These are phyloP conservation scores for Pentamera pediparva DNA, from an alignment of 53 echinoderm and acorn worm species.

Conservation along the genomic window DNA sequence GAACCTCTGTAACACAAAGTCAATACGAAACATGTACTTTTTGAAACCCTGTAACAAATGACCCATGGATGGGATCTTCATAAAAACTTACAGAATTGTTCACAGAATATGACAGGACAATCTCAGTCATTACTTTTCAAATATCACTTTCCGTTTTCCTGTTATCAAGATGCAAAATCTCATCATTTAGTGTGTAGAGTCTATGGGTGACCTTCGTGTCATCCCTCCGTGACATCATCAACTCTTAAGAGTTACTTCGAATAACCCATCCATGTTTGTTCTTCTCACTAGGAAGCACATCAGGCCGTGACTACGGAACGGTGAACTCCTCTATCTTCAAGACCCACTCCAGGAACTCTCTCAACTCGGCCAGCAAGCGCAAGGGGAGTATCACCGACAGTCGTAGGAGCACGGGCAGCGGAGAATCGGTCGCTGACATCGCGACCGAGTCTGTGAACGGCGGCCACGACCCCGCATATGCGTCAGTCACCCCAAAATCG, in stretches of 20 bases:
- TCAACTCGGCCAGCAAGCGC: not conserved
- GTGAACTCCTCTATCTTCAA: conserved; percentile 59
- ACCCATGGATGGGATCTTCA: too few species aligned
- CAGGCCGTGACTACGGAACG: conserved; percentile 29
- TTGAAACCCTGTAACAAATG: too few species aligned
- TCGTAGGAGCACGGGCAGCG: conserved; percentile 3
- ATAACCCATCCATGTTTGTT: not conserved
- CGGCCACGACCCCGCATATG: not conserved
- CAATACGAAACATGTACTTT: too few species aligned
- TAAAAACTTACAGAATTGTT: too few species aligned
- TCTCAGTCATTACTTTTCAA: too few species aligned
- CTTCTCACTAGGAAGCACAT: conserved; percentile 6
- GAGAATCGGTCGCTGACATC: conserved; percentile 4
- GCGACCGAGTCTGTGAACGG: not conserved
- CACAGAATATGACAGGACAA: too few species aligned
- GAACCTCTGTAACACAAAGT: too few species aligned
- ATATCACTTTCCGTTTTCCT: too few species aligned
- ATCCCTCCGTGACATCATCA: too few species aligned
- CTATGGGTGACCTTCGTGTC: too few species aligned
- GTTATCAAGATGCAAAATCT: too few species aligned
- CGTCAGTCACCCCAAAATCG: conserved; percentile 19
- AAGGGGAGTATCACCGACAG: conserved; percentile 18
- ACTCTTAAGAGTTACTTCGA: not conserved
- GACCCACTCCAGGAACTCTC: conserved; percentile 29
- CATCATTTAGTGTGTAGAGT: too few species aligned